phyloP scores from a whole-genome alignment of 2,113 vertebrate species.

The Platysternon megacephalum region DNA sequence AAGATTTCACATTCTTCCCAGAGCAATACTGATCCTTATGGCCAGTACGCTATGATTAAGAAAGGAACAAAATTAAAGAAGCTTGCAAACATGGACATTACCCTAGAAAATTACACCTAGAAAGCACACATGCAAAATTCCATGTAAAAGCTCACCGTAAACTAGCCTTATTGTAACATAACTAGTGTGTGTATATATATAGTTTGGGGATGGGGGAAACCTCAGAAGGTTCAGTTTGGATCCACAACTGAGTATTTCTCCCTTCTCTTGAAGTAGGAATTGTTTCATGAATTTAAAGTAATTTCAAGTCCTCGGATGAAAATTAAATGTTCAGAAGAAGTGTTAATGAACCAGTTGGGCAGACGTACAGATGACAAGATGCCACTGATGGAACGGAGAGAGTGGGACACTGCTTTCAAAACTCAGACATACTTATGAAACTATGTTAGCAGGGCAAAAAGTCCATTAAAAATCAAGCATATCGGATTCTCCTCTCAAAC shows the following conservation, averaged over 20 bases:
- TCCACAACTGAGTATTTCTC: background rate
- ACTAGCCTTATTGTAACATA: background rate
- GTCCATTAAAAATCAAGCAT: background rate
- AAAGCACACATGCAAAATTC: background rate
- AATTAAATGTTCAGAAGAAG: background rate
- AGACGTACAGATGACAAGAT: background rate
- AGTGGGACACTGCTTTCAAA: background rate
- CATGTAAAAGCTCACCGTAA: background rate
- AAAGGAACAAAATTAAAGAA: background rate
- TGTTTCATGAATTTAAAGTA: background rate
- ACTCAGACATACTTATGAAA: background rate
- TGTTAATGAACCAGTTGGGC: background rate
- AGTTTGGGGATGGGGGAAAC: background rate
- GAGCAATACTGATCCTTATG: background rate
- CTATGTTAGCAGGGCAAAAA: background rate
- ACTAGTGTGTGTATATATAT: fast-evolving
- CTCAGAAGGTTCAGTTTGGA: background rate
- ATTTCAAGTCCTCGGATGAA: background rate
- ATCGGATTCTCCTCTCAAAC: background rate
- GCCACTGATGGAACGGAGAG: background rate
- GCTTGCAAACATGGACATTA: background rate
- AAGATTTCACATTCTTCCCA: background rate
- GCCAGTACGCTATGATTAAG: fast-evolving
- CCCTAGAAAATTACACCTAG: background rate
- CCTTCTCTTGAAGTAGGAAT: background rate